phyloP scores from a whole-genome alignment of 2,888 invertebrate genomes.

The Andrena bucephala region DNA sequence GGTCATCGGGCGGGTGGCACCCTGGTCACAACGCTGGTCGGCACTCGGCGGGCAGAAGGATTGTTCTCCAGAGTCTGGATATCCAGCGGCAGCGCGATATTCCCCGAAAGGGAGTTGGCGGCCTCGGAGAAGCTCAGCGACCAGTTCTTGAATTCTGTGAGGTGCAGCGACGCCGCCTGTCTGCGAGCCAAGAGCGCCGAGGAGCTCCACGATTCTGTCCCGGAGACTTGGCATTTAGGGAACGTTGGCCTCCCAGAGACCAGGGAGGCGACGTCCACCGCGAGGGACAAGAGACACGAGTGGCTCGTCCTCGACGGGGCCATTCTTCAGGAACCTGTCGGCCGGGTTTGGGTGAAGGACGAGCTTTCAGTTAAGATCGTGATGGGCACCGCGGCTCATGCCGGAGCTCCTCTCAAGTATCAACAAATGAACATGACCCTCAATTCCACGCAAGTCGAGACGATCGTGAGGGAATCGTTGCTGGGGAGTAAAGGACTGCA shows the following conservation, averaged over 20 bases:
- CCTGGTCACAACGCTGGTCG: slow-evolving; percentile 91
- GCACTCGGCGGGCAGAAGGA: slow-evolving; percentile 87
- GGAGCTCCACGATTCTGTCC: slow-evolving; percentile 89
- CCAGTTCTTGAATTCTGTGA: slow-evolving; percentile 87
- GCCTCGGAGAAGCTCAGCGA: slow-evolving; percentile 88
- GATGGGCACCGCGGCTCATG: slow-evolving; percentile 91
- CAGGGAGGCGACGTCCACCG: slow-evolving; percentile 67
- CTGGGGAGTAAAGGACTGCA: slow-evolving; percentile 89
- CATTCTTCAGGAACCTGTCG: slow-evolving; percentile 89
- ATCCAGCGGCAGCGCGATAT: slow-evolving; percentile 91
- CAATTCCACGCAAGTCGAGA: slow-evolving; percentile 88
- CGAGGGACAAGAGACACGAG: slow-evolving; percentile 87
- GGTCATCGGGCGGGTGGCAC: slow-evolving; percentile 95
- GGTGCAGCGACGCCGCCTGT: slow-evolving; percentile 87
- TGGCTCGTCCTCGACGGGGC: slow-evolving; percentile 92
- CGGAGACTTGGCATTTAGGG: slow-evolving; percentile 89
- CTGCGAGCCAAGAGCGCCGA: slow-evolving; percentile 84
- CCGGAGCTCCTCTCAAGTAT: slow-evolving; percentile 88
- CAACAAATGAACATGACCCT: slow-evolving; percentile 88
- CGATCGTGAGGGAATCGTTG: slow-evolving; percentile 88
- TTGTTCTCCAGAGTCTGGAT: slow-evolving; percentile 93
- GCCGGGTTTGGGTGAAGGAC: slow-evolving; percentile 87
- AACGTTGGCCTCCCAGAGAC: slow-evolving; percentile 86
- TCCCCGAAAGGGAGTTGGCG: slow-evolving; percentile 88
- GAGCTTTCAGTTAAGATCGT: slow-evolving; percentile 86